Evolutionary conservation across 2,797 vertebrate species (phyloP).

Genomic region (Neolamprologus multifasciatus): DNA sequence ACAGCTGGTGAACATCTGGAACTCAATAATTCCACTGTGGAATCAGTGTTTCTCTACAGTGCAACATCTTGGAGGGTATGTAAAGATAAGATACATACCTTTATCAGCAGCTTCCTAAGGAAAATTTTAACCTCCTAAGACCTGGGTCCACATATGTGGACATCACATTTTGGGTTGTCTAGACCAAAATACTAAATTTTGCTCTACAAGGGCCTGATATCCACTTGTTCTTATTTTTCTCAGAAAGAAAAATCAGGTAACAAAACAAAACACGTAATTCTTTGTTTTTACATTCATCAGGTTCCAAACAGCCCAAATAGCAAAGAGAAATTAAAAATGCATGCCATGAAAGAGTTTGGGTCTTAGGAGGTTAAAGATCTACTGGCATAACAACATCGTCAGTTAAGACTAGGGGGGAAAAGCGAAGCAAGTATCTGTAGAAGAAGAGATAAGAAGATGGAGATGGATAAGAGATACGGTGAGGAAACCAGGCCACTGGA

Average conservation of each 20-base stretch:
- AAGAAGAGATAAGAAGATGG: background rate
- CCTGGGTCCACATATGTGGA: background rate
- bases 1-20: background rate
- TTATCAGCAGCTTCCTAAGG: background rate
- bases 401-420: background rate
- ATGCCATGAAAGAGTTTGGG: background rate
- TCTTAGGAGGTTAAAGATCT: background rate
- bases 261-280: fast-evolving
- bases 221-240: background rate
- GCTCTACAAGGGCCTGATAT: background rate
- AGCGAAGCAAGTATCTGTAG: fast-evolving
- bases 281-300: background rate
- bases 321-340: background rate
- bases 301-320: background rate
- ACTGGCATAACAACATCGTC: background rate
- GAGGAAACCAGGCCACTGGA: background rate
- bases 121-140: background rate
- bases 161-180: background rate
- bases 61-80: background rate
- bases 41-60: background rate
- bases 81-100: background rate
- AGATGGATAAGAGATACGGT: background rate
- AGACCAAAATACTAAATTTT: background rate
- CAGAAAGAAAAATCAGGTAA: background rate
- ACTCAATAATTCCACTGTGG: background rate